Base-by-base conservation (phyloP, 2,113 vertebrate genomes). In the Sisor rabdophorus region DNA sequence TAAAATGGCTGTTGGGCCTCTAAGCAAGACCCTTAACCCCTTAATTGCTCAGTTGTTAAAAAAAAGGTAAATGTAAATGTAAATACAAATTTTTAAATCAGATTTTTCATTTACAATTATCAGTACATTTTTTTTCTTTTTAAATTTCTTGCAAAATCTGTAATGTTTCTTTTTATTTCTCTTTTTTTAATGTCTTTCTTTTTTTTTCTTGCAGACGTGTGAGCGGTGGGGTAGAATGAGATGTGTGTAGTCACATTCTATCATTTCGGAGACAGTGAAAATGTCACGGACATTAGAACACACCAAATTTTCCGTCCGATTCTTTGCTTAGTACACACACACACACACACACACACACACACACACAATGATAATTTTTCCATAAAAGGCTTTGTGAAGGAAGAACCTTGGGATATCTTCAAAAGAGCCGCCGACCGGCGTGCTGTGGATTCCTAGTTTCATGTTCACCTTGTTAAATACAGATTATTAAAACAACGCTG, bases 401-500 rank as follows among this genome's bases (percentile, higher is more conserved):
- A 26, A 32, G n/a, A 69, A 63, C 1, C 2, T 11, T 6, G 6
- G 36, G 16, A 30, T 32, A 2, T 71, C 28, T 71, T 56, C 60
- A 56, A 58, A 71, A 65, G 40, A 44, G 12, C 50, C 17, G 22
- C 4, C 68, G 17, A 22, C 32, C 63, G 20, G 52, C 17, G 13
- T 52, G 50, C 71, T 50, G 30, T 6, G 16, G 53, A 73, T 73
- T 70, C 40, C 52, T 77, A 77, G n/a, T 77, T 76, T 72, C 50
- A 79, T 79, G 71, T 69, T 75, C 59, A 63, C 56, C 71, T 65
- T 59, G 44, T 75, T 68, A 48, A 75, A 80, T 65, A 47, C 65
- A 73, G 56, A 73, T 79, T 63, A 79, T 77, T 77, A 75, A 80
- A 73, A 78, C 50, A 77, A 26, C 12, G 58, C 71, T 78, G 54